These are phyloP conservation scores for Hyperopisus bebe DNA, from an alignment of 2,113 vertebrate genomes.

Conservation along the genomic window DNA sequence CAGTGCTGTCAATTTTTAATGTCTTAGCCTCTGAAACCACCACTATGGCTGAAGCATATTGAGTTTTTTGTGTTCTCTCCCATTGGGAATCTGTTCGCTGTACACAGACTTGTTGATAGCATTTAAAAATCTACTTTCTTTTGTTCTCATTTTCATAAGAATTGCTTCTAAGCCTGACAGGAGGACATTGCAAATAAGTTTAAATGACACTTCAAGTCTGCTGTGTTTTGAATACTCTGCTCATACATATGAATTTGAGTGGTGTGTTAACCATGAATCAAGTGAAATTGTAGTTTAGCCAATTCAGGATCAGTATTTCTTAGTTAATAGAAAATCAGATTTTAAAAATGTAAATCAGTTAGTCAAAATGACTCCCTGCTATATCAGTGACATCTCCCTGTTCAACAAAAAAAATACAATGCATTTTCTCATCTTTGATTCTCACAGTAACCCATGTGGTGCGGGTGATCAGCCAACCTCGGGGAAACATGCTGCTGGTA, in stretches of 20 bases:
- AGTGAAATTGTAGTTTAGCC: not conserved
- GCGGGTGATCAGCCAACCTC: constrained; percentile 78
- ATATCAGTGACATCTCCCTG: not conserved
- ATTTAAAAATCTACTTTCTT: not conserved
- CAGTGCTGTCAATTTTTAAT: constrained; percentile 1
- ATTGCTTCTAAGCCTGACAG: not conserved
- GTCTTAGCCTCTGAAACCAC: not conserved
- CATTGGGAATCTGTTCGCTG: not conserved
- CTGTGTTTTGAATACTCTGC: not conserved
- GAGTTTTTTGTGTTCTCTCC: not conserved
- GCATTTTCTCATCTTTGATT: not conserved
- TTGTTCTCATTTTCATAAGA: not conserved
- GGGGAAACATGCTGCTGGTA: constrained; percentile 82
- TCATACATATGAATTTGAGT: not conserved
- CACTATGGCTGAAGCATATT: not conserved
- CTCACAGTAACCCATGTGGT: constrained; percentile 65
- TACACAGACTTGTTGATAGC: not conserved
- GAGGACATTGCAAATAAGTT: not conserved
- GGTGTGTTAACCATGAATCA: not conserved
- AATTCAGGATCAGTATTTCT: not conserved
- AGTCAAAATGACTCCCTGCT: not conserved
- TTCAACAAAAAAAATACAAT: not conserved
- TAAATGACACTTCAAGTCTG: not conserved
- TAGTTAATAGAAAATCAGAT: not conserved
- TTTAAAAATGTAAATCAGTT: not conserved